A percentile compares a stretch with the other conserved stretches of the same genome.
Conservation (phyloP, 2,888 invertebrate species). For the Epinotia brunnichana region DNA sequence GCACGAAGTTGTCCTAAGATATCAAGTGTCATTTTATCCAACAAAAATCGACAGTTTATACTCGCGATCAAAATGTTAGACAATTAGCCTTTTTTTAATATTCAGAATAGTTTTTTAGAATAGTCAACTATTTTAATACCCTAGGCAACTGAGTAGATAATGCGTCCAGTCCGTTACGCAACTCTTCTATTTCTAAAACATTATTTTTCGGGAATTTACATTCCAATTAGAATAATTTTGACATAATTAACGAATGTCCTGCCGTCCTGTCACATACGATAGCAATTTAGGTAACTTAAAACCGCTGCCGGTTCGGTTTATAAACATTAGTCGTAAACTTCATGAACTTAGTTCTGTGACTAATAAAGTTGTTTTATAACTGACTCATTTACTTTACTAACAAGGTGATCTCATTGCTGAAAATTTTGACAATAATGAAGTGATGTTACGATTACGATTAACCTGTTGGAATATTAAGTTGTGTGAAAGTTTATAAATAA, state of each 20-base stretch:
- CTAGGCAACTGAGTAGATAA: too few relatives aligned
- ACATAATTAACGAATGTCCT: conserved; percentile 17
- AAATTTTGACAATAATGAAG: neutral
- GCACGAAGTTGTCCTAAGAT: too few relatives aligned
- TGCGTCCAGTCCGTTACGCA: neutral
- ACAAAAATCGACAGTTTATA: too few relatives aligned
- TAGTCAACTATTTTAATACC: too few relatives aligned
- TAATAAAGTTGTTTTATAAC: conserved; percentile 28
- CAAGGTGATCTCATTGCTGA: conserved; percentile 15
- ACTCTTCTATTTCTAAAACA: neutral
- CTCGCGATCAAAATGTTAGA: too few relatives aligned
- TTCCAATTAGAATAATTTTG: neutral
- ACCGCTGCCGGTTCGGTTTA: conserved; percentile 19
- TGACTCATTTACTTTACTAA: conserved; percentile 26
- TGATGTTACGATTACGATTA: neutral
- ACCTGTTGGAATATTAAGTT: neutral
- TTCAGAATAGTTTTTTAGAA: too few relatives aligned
- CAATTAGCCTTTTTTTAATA: too few relatives aligned
- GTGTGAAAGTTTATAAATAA: too few relatives aligned
- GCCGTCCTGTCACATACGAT: neutral
- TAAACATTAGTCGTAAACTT: conserved; percentile 4
- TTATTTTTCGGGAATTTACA: neutral
- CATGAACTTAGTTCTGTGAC: conserved; percentile 26
- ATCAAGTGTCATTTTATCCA: too few relatives aligned
- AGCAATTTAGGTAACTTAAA: conserved; percentile 15